Conservation (phyloP, 2,888 invertebrate species). For the Cancer borealis region DNA sequence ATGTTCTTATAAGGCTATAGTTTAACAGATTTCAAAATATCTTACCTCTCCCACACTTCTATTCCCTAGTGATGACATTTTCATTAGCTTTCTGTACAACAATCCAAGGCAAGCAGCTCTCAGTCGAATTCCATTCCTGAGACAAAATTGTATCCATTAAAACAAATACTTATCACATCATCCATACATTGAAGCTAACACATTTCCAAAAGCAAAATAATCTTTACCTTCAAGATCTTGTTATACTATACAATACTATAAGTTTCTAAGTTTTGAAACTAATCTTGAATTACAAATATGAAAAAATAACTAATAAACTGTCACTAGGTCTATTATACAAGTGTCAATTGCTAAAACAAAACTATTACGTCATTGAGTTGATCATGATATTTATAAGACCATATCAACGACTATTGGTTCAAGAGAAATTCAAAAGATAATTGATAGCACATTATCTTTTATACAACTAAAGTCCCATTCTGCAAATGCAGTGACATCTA, state of each 20-base stretch:
- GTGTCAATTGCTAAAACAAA: too few species aligned
- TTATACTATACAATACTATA: background rate
- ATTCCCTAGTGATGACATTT: slow-evolving; percentile 80
- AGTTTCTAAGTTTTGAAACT: background rate
- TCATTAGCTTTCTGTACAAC: slow-evolving; percentile 81
- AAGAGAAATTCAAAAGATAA: too few species aligned
- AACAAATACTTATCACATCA: slow-evolving; percentile 29
- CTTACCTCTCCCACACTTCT: slow-evolving; percentile 82
- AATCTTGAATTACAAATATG: background rate
- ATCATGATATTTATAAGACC: too few species aligned
- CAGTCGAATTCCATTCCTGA: slow-evolving; percentile 80
- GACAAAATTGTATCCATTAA: background rate
- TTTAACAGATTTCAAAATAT: background rate
- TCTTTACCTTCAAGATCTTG: background rate
- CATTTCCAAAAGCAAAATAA: background rate
- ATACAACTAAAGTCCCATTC: too few species aligned
- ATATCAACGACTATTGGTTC: too few species aligned
- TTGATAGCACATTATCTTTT: too few species aligned
- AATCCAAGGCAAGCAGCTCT: slow-evolving; percentile 80
- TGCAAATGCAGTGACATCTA: too few species aligned
- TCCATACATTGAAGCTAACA: background rate
- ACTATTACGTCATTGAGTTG: too few species aligned
- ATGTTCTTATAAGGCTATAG: too few species aligned
- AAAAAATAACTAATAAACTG: too few species aligned
- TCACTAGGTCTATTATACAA: background rate